phyloP scores from a whole-genome alignment of 2,797 vertebrate species.

The Dendrocincla tyrannina region DNA sequence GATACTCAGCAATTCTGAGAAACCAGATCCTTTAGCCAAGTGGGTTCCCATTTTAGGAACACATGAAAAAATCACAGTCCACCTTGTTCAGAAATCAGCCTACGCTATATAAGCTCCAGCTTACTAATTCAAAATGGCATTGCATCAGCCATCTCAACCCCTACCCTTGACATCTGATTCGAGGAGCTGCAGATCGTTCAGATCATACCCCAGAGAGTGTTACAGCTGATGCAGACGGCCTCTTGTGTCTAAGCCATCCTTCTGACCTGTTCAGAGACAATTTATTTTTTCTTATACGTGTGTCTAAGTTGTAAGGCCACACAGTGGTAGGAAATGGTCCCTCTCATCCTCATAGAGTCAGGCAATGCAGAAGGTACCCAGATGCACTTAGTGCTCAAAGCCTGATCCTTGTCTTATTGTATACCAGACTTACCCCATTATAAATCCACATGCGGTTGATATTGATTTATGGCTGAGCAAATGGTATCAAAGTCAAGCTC shows the following conservation, averaged over 20 bases:
- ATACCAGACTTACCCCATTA: background rate
- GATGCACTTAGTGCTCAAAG: background rate
- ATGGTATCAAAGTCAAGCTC: conserved; percentile 32
- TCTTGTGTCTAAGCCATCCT: background rate
- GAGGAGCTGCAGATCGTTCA: background rate
- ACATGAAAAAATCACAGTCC: background rate
- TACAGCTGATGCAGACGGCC: background rate
- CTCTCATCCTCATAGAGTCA: background rate
- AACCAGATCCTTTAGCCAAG: background rate
- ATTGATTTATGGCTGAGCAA: conserved; percentile 43
- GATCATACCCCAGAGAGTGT: background rate
- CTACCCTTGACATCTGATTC: background rate
- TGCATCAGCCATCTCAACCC: background rate
- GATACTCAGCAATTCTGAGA: background rate
- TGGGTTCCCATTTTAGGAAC: background rate
- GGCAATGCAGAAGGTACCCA: conserved; percentile 33
- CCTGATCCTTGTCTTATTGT: background rate
- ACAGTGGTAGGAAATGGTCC: background rate
- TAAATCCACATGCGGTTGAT: conserved; percentile 20
- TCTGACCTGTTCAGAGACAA: background rate
- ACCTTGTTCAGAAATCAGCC: background rate
- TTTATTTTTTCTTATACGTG: background rate
- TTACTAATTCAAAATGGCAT: background rate
- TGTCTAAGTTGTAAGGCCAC: background rate
- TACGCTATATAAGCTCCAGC: background rate